Evolutionary conservation across 2,797 vertebrate genomes (phyloP).

Genomic region (Sciaenops ocellatus): DNA sequence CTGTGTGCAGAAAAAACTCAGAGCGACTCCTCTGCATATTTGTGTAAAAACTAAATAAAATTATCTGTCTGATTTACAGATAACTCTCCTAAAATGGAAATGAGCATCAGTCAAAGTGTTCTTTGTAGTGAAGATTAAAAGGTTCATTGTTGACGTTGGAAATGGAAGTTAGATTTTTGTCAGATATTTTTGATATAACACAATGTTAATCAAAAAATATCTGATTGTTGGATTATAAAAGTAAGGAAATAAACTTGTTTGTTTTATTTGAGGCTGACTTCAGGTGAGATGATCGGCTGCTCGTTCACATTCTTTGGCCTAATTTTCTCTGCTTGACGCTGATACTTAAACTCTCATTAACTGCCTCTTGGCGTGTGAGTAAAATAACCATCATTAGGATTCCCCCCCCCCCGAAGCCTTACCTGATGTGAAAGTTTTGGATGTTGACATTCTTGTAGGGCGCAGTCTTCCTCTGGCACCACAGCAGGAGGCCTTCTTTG

Average conservation of each 20-base stretch:
- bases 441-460: conserved; percentile 99
- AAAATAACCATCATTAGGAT: neutral
- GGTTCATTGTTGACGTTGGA: neutral
- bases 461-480: conserved; percentile 99
- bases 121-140: too few relatives aligned
- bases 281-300: neutral
- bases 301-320: neutral
- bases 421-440: conserved; percentile 99
- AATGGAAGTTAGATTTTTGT: neutral
- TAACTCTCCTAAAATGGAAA: neutral
- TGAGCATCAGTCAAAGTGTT: neutral
- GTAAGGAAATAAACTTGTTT: too few relatives aligned
- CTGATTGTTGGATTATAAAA: too few relatives aligned
- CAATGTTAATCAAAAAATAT: too few relatives aligned
- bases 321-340: conserved; percentile 12
- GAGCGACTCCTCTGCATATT: neutral
- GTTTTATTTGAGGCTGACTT: neutral
- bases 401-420: neutral
- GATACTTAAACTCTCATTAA: neutral
- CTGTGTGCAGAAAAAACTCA: neutral
- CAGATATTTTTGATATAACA: too few relatives aligned
- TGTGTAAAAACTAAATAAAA: neutral
- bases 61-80: neutral
- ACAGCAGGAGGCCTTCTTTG: conserved; percentile 96
- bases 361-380: neutral